Evolutionary conservation across 2,888 invertebrate species (phyloP).

Genomic region (Himalopsyche anomala): DNA sequence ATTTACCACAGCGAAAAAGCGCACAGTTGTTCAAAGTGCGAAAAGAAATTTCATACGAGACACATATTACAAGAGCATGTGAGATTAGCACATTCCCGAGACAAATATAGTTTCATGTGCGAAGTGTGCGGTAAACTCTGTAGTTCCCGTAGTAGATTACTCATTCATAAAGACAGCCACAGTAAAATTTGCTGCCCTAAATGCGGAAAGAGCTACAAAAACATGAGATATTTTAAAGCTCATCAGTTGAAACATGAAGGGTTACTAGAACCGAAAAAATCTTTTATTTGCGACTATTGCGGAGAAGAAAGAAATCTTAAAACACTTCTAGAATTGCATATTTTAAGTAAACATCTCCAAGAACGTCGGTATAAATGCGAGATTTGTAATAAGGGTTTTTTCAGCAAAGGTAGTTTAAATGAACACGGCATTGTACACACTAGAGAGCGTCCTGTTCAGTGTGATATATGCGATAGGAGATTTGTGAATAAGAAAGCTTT

Average conservation of each 20-base stretch:
- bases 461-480: constrained; percentile 51
- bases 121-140: constrained; percentile 63
- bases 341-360: constrained; percentile 63
- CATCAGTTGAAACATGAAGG: constrained; percentile 58
- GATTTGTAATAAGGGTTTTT: constrained; percentile 61
- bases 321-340: constrained; percentile 59
- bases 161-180: constrained; percentile 57
- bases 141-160: constrained; percentile 55
- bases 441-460: constrained; percentile 52
- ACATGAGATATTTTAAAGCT: constrained; percentile 61
- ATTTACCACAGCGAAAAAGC: constrained; percentile 62
- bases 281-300: constrained; percentile 64
- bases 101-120: constrained; percentile 62
- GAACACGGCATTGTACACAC: constrained; percentile 62
- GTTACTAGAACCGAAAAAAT: constrained; percentile 42
- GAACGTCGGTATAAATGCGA: constrained; percentile 58
- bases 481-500: constrained; percentile 60
- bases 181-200: constrained; percentile 49
- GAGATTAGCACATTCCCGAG: constrained; percentile 57
- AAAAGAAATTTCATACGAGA: constrained; percentile 62
- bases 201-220: constrained; percentile 62
- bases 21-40: constrained; percentile 55
- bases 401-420: constrained; percentile 61
- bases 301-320: constrained; percentile 59
- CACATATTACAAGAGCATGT: constrained; percentile 60